These are phyloP conservation scores for Microctonus hyperodae DNA, from an alignment of 2,888 invertebrate genomes.

Conservation along the genomic window DNA sequence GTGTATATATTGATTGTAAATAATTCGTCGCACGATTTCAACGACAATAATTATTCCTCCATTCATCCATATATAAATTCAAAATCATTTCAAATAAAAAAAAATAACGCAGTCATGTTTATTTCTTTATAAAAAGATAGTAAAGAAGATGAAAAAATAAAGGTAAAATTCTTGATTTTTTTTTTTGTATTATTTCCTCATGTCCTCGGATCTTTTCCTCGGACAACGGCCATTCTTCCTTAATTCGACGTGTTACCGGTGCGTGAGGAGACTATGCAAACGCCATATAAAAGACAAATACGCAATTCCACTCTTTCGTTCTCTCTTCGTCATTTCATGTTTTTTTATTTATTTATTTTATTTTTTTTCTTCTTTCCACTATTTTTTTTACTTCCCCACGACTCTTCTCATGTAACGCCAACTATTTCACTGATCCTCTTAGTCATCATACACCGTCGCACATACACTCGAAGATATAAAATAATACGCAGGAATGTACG, in stretches of 20 bases:
- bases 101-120: background rate
- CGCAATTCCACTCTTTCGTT: conserved; percentile 22
- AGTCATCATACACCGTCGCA: background rate
- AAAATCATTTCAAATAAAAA: conserved; percentile 31
- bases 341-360: background rate
- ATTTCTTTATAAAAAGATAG: background rate
- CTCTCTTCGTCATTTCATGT: background rate
- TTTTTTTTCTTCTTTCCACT: background rate
- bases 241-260: conserved; percentile 52
- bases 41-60: conserved; percentile 5
- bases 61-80: conserved; percentile 26
- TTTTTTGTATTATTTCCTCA: conserved; percentile 16
- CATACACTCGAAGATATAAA: background rate
- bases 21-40: conserved; percentile 16
- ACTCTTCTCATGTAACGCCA: background rate
- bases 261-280: conserved; percentile 58
- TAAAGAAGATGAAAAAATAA: background rate
- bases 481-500: background rate
- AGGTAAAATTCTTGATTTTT: background rate
- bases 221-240: conserved; percentile 35
- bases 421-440: background rate
- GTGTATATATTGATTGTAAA: no score
- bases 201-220: conserved; percentile 22
- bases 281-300: conserved; percentile 39
- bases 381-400: background rate